phyloP scores from a whole-genome alignment of 2,888 invertebrate species.

The Molanna angustata region DNA sequence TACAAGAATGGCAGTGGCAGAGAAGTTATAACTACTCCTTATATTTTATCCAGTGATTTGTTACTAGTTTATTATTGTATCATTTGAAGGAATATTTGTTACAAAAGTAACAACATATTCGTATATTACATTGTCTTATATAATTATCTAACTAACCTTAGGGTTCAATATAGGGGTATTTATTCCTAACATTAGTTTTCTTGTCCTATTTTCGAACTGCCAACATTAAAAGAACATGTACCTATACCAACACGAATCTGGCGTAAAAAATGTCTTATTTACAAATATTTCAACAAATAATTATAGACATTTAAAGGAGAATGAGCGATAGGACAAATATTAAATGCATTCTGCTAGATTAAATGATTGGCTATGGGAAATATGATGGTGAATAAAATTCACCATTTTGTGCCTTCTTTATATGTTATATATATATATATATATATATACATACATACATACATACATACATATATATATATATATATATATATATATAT shows the following conservation, averaged over 20 bases:
- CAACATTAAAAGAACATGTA: not conserved
- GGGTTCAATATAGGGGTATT: too few relatives aligned
- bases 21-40: constrained; percentile 27
- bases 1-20: constrained; percentile 31
- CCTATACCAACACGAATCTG: not conserved
- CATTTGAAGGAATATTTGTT: not conserved
- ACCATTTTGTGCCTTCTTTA: constrained; percentile 23
- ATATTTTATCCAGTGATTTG: constrained; percentile 20
- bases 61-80: constrained; percentile 30
- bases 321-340: not conserved
- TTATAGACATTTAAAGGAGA: not conserved
- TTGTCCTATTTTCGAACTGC: not conserved
- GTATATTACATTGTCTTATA: not conserved
- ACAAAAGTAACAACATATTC: too few relatives aligned
- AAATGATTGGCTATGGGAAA: constrained; percentile 7
- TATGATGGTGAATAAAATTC: constrained; percentile 14
- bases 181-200: not conserved
- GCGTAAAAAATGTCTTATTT: not conserved
- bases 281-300: not conserved
- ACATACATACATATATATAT: too few relatives aligned
- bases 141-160: not conserved
- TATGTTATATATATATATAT: too few relatives aligned
- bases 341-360: too few relatives aligned
- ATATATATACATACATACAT: too few relatives aligned
- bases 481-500: too few relatives aligned